Conservation (phyloP, 2,888 invertebrate genomes). For the Cinara cedri region DNA sequence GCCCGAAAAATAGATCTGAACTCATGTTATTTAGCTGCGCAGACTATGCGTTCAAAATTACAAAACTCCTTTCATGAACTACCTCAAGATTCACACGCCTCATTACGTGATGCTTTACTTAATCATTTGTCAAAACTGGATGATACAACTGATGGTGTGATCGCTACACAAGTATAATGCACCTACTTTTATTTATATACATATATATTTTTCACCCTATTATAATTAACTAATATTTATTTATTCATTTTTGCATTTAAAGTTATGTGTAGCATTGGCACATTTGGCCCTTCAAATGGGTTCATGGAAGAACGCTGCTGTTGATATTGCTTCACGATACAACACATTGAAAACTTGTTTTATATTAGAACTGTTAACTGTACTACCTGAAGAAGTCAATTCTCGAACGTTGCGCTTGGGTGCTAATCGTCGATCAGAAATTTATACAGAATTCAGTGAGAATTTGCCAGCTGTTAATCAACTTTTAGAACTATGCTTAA, state of each 20-base stretch:
- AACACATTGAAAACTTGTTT: conserved; percentile 71
- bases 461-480: conserved; percentile 58
- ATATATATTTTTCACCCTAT: background rate
- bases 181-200: too few relatives aligned
- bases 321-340: conserved; percentile 81
- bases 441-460: conserved; percentile 77
- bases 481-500: conserved; percentile 41
- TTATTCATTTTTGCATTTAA: conserved; percentile 59
- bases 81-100: conserved; percentile 80
- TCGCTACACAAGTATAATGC: conserved; percentile 67
- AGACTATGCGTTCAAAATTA: conserved; percentile 96
- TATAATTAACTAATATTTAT: background rate
- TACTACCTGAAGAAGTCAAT: conserved; percentile 94
- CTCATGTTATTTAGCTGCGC: conserved; percentile 97
- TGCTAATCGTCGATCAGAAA: conserved; percentile 85
- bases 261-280: conserved; percentile 88
- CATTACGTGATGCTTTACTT: conserved; percentile 88
- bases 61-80: conserved; percentile 90
- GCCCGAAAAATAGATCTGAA: conserved; percentile 86
- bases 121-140: conserved; percentile 83
- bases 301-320: conserved; percentile 86
- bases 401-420: conserved; percentile 81
- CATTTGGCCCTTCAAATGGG: conserved; percentile 94
- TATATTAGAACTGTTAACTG: conserved; percentile 88
- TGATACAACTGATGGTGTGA: conserved; percentile 79